Conservation (phyloP, 2,797 vertebrate genomes). For the Coreius guichenoti region DNA sequence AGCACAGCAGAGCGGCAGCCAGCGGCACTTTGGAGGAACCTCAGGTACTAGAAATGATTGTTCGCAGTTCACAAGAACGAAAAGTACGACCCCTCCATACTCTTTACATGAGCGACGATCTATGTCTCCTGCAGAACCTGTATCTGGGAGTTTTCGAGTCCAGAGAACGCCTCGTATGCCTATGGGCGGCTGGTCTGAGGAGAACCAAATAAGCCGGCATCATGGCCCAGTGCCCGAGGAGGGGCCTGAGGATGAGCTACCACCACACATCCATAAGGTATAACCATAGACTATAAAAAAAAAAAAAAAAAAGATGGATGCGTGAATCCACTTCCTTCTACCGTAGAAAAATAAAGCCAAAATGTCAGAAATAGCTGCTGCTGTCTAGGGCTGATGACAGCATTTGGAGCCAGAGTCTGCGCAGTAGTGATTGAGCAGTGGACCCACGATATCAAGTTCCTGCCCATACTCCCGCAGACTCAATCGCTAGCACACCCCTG, state of each 20-base stretch:
- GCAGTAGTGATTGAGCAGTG: not conserved
- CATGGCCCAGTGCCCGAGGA: slow-evolving; percentile 92
- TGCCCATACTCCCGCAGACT: not conserved
- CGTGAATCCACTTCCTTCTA: too few species aligned
- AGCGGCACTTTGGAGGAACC: slow-evolving; percentile 81
- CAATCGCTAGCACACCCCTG: not conserved
- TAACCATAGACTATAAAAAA: not conserved
- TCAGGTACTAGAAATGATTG: slow-evolving; percentile 75
- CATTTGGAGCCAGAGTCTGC: not conserved
- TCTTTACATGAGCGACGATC: not conserved
- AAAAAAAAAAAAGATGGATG: too few species aligned
- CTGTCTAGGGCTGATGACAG: not conserved
- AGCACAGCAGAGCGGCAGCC: slow-evolving; percentile 78
- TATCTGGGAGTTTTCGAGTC: slow-evolving; percentile 71
- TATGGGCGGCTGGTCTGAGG: slow-evolving; percentile 96
- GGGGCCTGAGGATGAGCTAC: slow-evolving; percentile 92
- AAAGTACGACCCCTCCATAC: not conserved
- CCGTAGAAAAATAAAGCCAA: not conserved
- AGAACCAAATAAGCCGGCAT: slow-evolving; percentile 80
- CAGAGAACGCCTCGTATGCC: slow-evolving; percentile 87
- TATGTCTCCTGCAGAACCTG: slow-evolving; percentile 62
- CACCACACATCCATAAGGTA: slow-evolving; percentile 94
- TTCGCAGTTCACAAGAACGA: not conserved
- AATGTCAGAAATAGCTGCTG: not conserved
- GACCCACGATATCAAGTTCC: not conserved